A percentile compares a stretch with the other conserved stretches of the same genome.
Evolutionary conservation across 1,140 invertebrate genomes (phyloP).

Genomic region (Neodiprion fabricii): DNA sequence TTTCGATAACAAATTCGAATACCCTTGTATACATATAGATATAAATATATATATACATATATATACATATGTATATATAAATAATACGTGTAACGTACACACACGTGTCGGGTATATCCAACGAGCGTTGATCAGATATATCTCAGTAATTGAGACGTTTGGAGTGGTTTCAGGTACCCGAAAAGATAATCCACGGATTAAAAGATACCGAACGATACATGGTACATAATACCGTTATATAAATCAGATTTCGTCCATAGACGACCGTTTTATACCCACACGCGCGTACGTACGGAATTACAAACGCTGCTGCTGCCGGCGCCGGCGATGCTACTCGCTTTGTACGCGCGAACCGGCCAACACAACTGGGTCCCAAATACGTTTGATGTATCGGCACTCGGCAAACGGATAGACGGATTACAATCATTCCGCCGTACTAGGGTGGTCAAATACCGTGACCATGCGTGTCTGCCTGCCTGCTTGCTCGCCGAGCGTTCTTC

Average conservation of each 20-base stretch:
- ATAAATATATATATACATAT: no score
- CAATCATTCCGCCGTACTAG: slow-evolving; percentile 56
- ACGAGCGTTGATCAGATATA: background rate
- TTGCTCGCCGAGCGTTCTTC: no score
- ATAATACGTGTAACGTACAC: no score
- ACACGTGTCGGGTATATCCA: no score
- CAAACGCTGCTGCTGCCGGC: slow-evolving; percentile 1
- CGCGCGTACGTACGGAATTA: background rate
- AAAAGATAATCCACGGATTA: slow-evolving; percentile 48
- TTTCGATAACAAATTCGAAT: background rate
- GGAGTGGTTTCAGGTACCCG: background rate
- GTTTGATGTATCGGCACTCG: slow-evolving; percentile 54
- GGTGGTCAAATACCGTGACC: slow-evolving; percentile 61
- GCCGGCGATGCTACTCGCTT: background rate
- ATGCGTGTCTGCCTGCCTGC: slow-evolving; percentile 40
- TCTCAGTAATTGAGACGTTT: background rate
- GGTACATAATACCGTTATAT: slow-evolving; percentile 30
- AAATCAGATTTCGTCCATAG: slow-evolving; percentile 25
- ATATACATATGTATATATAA: no score
- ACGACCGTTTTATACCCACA: background rate
- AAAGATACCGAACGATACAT: slow-evolving; percentile 22
- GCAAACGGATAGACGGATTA: slow-evolving; percentile 60
- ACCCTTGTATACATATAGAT: background rate
- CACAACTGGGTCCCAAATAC: slow-evolving; percentile 10
- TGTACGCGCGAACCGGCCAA: background rate